Conservation (phyloP, 2,888 invertebrate species). For the Drosophila emarginata region DNA sequence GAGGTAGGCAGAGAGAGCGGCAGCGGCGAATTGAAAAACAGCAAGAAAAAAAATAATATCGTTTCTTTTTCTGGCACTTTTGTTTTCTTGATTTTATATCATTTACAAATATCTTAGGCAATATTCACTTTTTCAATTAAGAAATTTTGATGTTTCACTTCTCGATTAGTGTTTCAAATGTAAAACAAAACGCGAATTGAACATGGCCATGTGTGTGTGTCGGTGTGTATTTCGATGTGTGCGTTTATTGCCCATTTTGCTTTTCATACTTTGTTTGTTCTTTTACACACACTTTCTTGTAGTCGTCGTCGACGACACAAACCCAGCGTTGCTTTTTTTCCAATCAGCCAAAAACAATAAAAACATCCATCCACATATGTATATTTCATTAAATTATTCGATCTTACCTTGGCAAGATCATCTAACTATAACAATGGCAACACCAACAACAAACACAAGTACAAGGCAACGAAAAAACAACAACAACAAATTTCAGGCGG, state of each 20-base stretch:
- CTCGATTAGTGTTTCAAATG: slow-evolving; percentile 30
- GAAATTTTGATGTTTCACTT: slow-evolving; percentile 10
- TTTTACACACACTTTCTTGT: slow-evolving; percentile 70
- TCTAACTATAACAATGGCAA: slow-evolving; percentile 10
- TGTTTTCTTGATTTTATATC: slow-evolving; percentile 7
- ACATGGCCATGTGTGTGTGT: slow-evolving; percentile 44
- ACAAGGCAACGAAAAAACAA: background rate
- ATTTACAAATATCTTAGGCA: background rate
- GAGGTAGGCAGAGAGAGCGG: slow-evolving; percentile 27
- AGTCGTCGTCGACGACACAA: slow-evolving; percentile 11
- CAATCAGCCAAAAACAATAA: slow-evolving; percentile 32
- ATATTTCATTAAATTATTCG: slow-evolving; percentile 7
- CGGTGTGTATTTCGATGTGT: slow-evolving; percentile 40
- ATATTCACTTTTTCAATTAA: slow-evolving; percentile 4
- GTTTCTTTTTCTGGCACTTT: slow-evolving; percentile 25
- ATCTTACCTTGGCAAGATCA: slow-evolving; percentile 30
- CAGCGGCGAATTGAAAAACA: slow-evolving; percentile 73
- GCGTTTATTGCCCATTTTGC: slow-evolving; percentile 65
- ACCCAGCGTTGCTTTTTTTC: slow-evolving; percentile 66
- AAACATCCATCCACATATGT: slow-evolving; percentile 14
- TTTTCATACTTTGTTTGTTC: slow-evolving; percentile 73
- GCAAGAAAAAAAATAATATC: slow-evolving; percentile 52
- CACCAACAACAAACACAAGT: slow-evolving; percentile 3
- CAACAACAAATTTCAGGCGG: slow-evolving; percentile 14
- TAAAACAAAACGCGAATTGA: slow-evolving; percentile 50